These are phyloP conservation scores for Nephrotoma flavescens DNA, from an alignment of 2,888 invertebrate species.

Conservation along the genomic window DNA sequence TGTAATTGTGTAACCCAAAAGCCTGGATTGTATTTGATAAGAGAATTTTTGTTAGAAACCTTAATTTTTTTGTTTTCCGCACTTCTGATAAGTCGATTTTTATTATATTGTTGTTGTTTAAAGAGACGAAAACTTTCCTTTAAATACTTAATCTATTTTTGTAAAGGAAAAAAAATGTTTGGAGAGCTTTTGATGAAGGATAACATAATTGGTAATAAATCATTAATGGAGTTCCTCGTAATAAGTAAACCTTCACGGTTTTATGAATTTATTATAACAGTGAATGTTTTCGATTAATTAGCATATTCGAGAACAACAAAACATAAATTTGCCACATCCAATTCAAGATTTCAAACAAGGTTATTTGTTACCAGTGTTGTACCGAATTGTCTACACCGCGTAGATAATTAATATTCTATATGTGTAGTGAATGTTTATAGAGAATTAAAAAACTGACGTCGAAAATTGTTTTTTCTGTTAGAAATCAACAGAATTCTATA, in stretches of 20 bases:
- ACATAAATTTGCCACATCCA: background rate
- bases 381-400: too few relatives aligned
- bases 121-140: background rate
- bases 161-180: background rate
- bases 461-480: too few relatives aligned
- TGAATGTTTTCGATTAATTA: background rate
- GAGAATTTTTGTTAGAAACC: background rate
- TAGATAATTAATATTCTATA: too few relatives aligned
- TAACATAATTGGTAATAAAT: background rate
- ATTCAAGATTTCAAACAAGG: background rate
- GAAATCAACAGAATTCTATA: too few relatives aligned
- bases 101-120: background rate
- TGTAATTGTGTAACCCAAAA: background rate
- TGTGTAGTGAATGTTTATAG: too few relatives aligned
- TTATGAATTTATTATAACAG: background rate
- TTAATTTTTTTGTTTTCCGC: background rate
- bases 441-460: too few relatives aligned
- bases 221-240: background rate
- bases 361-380: too few relatives aligned
- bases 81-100: background rate
- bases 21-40: background rate
- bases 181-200: background rate
- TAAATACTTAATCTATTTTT: background rate
- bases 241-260: background rate
- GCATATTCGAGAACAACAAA: background rate